Evolutionary conservation across 2,113 vertebrate species (phyloP), one percentile per base, ranked within the genome.

Genomic region (Elaphurus davidianus): DNA sequence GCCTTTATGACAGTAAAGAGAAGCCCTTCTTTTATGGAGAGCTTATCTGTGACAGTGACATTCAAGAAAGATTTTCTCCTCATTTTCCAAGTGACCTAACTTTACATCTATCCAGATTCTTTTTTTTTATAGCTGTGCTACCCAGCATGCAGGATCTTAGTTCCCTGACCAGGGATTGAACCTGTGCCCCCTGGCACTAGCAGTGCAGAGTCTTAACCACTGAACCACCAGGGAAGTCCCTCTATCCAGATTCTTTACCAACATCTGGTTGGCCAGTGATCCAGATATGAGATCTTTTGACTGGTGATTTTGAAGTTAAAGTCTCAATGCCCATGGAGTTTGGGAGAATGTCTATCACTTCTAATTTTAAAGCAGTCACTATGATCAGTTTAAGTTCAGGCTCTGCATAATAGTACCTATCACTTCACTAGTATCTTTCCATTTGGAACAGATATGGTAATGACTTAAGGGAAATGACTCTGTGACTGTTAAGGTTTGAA

Each of bases 381-480:
- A 30, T 79, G 28, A 78, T 93, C n/a, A 62, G 67, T 88, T 50
- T 81, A 88, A 84, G 15, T 78, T 88, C 23, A 91, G 43, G 25
- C 47, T 96, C 57, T 45, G 43, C 16, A 74, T 57, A 83, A 59
- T 43, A 87, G 15, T 90, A 45, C 33, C 93, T 95, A 33, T 89
- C 40, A 25, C 45, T 97, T 91, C 50, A 25, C 64, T 97, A 43
- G 40, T 36, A n/a, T 91, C 82, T 74, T 87, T 96, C 88, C 76
- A 91, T 60, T 95, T 91, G 81, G 50, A 87, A 95, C 15, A 88
- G 36, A 78, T 74, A 95, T 3, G 9, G 52, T 81, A 79, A 57
- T 76, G n/a, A 28, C 27, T 87, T 81, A 16, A 79, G 30, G 43
- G 62, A 93, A 95, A 96, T 88, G 55, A 71, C 14, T 79, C 47